Base-by-base conservation (phyloP, 2,797 vertebrate genomes). In the Ispidina picta region DNA sequence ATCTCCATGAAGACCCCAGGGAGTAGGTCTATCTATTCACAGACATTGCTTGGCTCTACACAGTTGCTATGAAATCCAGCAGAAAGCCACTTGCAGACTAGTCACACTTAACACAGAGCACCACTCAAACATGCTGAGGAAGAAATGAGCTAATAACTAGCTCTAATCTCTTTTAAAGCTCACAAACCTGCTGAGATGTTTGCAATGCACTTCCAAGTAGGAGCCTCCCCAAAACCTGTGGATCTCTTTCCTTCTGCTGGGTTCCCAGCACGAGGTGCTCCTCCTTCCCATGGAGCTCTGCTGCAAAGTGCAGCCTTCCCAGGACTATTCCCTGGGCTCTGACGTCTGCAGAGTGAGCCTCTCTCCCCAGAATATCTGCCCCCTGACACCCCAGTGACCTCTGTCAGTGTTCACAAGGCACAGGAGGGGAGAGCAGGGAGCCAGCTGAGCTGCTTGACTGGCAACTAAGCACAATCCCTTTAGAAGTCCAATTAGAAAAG, bases 401-500 rank as follows among this genome's bases (percentile, higher is more conserved):
- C 64, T 88, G 64, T 16, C 49, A 35, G 31, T 44, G 28, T 26
- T 20, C 66, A 72, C 29, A 66, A 88, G 73, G 74, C 22, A 21
- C 23, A 23, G 25, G 8, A 10, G 6, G 13, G 8, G 3, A 8
- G 8, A 21, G 48, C 52, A 44, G 43, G 44, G 41, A 86, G 56
- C 41, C 48, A 86, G 6, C 52, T 37, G 60, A 91, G 52, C n/a
- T 31, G 28, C 48, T 75, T 73, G 19, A 37, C 49, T 65, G 44
- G 28, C 14, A 44, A 52, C 52, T 52, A 23, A 89, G 37, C 44
- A 62, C 80, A 77, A 68, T 33, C 63, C 2, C 0, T 66, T 73
- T 60, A 80, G 33, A 84, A 87, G n/a, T 44, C 52, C n/a, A 59
- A 10, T 68, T 65, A 71, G 65, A 64, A 86, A 86, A 90, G 44